Conservation (phyloP, 2,888 invertebrate genomes). For the Petrolisthes manimaculis region DNA sequence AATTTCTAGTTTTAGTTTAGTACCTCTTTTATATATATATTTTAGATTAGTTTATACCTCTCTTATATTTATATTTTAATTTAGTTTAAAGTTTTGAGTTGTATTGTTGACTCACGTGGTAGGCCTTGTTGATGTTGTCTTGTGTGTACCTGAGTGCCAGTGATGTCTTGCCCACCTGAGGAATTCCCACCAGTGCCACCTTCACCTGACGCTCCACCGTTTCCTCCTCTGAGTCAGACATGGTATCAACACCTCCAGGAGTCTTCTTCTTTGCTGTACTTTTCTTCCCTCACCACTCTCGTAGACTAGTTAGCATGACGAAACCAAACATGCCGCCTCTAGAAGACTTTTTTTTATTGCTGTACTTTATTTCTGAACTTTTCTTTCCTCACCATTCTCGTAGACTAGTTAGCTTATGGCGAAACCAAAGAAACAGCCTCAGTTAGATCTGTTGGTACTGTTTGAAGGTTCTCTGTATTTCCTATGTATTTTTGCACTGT, state of each 20-base stretch:
- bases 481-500: no score
- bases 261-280: not conserved
- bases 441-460: no score
- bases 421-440: no score
- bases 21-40: no score
- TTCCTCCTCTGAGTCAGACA: conserved; percentile 65
- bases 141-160: conserved; percentile 61
- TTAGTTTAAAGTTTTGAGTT: no score
- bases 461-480: no score
- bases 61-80: no score
- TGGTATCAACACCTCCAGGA: not conserved
- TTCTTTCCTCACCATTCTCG: no score
- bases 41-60: no score
- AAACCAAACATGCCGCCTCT: not conserved
- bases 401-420: no score
- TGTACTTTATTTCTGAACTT: no score
- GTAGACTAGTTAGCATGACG: not conserved
- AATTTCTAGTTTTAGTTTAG: no score
- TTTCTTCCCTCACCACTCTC: not conserved
- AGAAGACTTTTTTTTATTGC: not conserved
- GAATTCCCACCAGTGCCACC: conserved; percentile 59
- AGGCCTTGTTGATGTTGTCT: conserved; percentile 60
- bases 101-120: conserved; percentile 50
- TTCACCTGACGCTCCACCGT: conserved; percentile 64
- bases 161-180: conserved; percentile 64